Conservation (phyloP, 2,888 invertebrate genomes). For the Hirtodrosophila trivittata region DNA sequence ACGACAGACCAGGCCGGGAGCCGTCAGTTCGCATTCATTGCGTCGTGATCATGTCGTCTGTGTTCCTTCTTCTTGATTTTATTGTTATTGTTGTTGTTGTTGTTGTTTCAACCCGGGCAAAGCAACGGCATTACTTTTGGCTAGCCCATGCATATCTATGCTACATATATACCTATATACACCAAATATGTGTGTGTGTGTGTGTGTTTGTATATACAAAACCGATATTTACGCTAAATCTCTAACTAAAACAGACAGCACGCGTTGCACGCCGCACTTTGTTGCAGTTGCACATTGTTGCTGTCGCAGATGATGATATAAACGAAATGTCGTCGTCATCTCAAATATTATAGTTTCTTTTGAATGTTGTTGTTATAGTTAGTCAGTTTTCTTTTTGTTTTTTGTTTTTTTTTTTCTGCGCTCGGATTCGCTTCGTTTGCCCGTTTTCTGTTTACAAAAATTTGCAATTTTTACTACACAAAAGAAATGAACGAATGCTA, state of each 20-base stretch:
- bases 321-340: conserved; percentile 73
- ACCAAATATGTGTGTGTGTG: neutral
- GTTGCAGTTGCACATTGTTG: conserved; percentile 15
- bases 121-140: conserved; percentile 54
- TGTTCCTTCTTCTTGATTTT: conserved; percentile 3
- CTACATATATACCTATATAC: conserved; percentile 19
- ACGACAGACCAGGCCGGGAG: conserved; percentile 5
- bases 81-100: conserved; percentile 9
- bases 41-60: conserved; percentile 58
- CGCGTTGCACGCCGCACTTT: conserved; percentile 45
- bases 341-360: conserved; percentile 31
- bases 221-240: conserved; percentile 42
- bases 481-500: conserved; percentile 34
- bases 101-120: conserved; percentile 50
- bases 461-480: conserved; percentile 34
- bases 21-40: conserved; percentile 54
- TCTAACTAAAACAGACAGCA: conserved; percentile 54
- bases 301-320: conserved; percentile 61
- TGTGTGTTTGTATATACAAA: conserved; percentile 20
- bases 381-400: too few species aligned
- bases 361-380: conserved; percentile 23
- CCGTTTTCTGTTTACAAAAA: conserved; percentile 41
- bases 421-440: conserved; percentile 62
- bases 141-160: conserved; percentile 37
- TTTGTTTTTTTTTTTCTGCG: too few species aligned